Base-by-base conservation (phyloP, 35 echinoderm and acorn worm genomes). In the Lytechinus pictus region DNA sequence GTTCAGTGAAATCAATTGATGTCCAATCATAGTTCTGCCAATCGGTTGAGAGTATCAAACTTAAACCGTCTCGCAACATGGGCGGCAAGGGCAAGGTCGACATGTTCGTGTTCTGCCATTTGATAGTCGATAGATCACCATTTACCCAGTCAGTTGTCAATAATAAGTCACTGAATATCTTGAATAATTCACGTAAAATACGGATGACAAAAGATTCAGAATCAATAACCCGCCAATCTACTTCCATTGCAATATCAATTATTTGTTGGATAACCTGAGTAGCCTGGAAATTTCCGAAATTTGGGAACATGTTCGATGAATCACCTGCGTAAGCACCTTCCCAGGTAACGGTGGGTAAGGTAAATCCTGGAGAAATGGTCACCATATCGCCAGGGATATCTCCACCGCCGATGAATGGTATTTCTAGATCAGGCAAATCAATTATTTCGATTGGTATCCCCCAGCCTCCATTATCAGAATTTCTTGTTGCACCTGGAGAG, bases 1-100 rank as follows among this genome's bases (percentile, higher is more conserved):
- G 87, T 89, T 90, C 28, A 52, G 6, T 52, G 29, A 54, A 54
- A 90, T 90, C 88, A 44, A 90, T 28, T 27, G 53, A 55, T 28
- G n/a, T 55, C 92, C 92, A 93, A 54, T 93, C 92, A 93, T 55
- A 93, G 54, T 93, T 93, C 9, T 54, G 14, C 92, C 92, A 93
- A 27, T 93, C 92, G 11, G 92, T 93, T 55, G 52, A 28, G 10
- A 93, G 27, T 4, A 93, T 28, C 92, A 93, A 6, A 13, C 4
- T 93, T 54, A 57, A n/a, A 57, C n/a, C n/a, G 13, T 93, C 54
- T 28, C 92, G 9, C 3, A 93, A 3, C n/a, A 55, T 3, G 19
- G 9, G 1, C 14, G 92, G 92, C n/a, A 93, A 11, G 6, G 92
- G 92, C 92, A 93, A 57, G 5, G 53, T 54, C 9, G 92, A 93